These are phyloP conservation scores for Drosophila melanogaster DNA, from an alignment of 1,140 invertebrate genomes.

Conservation along the genomic window DNA sequence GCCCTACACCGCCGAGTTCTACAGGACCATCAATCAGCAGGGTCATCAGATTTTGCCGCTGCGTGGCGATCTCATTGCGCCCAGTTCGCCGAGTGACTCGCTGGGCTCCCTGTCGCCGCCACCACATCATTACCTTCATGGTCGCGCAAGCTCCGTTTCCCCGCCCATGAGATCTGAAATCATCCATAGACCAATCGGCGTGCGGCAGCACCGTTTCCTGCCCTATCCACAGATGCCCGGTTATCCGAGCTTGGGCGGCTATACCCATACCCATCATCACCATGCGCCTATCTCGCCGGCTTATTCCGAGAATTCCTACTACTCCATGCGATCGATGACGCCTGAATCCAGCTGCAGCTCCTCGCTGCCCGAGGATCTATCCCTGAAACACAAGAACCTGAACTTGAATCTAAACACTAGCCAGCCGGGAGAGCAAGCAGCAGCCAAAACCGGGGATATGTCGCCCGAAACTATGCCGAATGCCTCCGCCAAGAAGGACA, in stretches of 20 bases:
- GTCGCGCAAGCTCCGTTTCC: slow-evolving; percentile 79
- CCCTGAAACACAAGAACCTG: slow-evolving; percentile 62
- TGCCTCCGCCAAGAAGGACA: slow-evolving; percentile 73
- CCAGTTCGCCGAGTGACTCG: slow-evolving; percentile 79
- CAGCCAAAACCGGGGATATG: slow-evolving; percentile 10
- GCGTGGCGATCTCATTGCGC: slow-evolving; percentile 70
- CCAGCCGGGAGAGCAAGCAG: slow-evolving; percentile 80
- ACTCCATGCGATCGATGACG: slow-evolving; percentile 81
- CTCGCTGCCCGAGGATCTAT: slow-evolving; percentile 80
- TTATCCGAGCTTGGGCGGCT: slow-evolving; percentile 37
- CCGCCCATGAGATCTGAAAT: slow-evolving; percentile 81
- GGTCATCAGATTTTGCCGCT: slow-evolving; percentile 63
- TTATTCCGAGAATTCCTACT: slow-evolving; percentile 81
- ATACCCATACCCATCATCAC: slow-evolving; percentile 51
- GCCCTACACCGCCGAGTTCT: slow-evolving; percentile 81
- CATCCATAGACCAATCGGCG: slow-evolving; percentile 73
- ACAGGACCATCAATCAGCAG: slow-evolving; percentile 79
- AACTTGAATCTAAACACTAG: slow-evolving; percentile 17
- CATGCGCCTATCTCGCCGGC: slow-evolving; percentile 81
- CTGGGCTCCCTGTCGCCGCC: slow-evolving; percentile 80
- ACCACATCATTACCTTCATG: slow-evolving; percentile 79
- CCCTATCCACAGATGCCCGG: slow-evolving; percentile 62
- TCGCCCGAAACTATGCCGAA: slow-evolving; percentile 62
- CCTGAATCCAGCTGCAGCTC: slow-evolving; percentile 77
- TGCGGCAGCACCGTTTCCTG: slow-evolving; percentile 71